phyloP scores from a whole-genome alignment of 2,888 invertebrate genomes.

The Morpho helenor region DNA sequence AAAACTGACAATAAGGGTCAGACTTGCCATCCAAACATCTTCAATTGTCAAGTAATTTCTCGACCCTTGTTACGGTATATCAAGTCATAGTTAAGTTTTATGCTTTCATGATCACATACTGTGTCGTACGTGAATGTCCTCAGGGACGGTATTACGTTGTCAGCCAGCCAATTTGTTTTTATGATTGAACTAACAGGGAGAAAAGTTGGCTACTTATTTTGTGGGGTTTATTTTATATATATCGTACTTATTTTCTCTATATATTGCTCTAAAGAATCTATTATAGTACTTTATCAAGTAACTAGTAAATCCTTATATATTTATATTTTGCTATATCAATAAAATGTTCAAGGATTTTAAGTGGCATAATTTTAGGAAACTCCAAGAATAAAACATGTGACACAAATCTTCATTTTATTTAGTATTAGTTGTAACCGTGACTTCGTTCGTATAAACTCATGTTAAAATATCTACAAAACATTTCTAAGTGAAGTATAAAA shows the following conservation, averaged over 20 bases:
- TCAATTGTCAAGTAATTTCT: conserved; percentile 32
- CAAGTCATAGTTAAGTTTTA: conserved; percentile 40
- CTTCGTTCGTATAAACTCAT: no score
- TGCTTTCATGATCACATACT: conserved; percentile 35
- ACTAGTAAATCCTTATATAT: no score
- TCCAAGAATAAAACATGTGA: no score
- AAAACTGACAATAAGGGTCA: conserved; percentile 20
- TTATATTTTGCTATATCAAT: no score
- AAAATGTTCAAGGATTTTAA: no score
- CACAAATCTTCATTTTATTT: no score
- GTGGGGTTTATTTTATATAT: conserved; percentile 9
- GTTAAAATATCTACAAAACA: no score
- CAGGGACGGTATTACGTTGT: conserved; percentile 56
- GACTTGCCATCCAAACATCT: conserved; percentile 23
- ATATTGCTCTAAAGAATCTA: conserved; percentile 1
- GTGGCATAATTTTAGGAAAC: no score
- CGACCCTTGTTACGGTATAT: conserved; percentile 50
- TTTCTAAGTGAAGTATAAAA: no score
- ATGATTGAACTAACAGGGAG: conserved; percentile 34
- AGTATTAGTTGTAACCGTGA: no score
- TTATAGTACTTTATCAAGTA: neutral
- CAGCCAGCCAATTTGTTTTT: conserved; percentile 69
- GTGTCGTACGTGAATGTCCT: conserved; percentile 35
- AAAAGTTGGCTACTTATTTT: conserved; percentile 18
- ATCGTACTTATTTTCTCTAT: neutral